These are phyloP conservation scores for Hippocampus comes DNA, from an alignment of 2,113 vertebrate species.

Conservation along the genomic window DNA sequence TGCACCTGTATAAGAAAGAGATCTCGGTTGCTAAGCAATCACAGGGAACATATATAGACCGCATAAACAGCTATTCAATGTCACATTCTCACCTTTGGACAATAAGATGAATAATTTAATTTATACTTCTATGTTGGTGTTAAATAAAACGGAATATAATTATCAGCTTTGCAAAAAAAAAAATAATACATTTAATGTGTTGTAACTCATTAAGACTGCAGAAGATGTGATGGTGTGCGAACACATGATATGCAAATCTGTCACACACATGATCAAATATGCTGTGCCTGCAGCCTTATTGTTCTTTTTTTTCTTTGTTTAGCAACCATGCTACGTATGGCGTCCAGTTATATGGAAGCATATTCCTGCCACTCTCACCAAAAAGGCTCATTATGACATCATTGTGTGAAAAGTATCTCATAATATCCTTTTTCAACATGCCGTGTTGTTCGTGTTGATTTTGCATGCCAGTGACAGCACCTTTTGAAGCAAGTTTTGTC, in stretches of 20 bases:
- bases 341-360: background rate
- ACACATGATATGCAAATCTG: background rate
- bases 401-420: too few species aligned
- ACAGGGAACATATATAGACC: background rate
- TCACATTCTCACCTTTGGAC: background rate
- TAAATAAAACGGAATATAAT: background rate
- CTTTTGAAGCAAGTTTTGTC: too few species aligned
- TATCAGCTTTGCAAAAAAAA: background rate
- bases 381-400: background rate
- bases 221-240: background rate
- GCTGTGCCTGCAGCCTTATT: background rate
- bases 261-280: background rate
- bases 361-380: background rate
- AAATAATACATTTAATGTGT: background rate
- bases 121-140: background rate
- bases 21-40: background rate
- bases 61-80: background rate
- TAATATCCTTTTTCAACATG: too few species aligned
- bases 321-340: background rate
- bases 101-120: background rate
- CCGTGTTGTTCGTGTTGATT: too few species aligned
- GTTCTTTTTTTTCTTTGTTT: background rate
- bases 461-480: too few species aligned
- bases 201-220: background rate
- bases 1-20: background rate